Evolutionary conservation across 2,113 vertebrate species (phyloP).

Genomic region (Campylorhamphus procurvoides): DNA sequence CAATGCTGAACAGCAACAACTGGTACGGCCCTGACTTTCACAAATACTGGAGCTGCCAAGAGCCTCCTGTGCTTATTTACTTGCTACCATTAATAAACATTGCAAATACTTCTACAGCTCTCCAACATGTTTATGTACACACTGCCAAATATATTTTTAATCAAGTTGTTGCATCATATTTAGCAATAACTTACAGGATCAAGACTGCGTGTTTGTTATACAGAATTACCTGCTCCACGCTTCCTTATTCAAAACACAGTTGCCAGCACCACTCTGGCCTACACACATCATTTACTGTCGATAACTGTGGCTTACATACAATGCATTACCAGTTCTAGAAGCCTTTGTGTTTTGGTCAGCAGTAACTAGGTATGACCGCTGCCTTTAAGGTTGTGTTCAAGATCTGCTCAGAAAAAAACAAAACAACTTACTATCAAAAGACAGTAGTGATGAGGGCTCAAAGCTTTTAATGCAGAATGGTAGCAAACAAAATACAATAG

Average conservation of each 20-base stretch:
- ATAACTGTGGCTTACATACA: not conserved
- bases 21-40: not conserved
- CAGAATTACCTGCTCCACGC: not conserved
- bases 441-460: accelerated
- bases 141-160: not conserved
- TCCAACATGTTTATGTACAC: accelerated
- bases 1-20: not conserved
- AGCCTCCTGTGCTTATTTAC: not conserved
- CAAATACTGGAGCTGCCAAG: not conserved
- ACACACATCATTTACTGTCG: not conserved
- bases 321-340: accelerated
- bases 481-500: not conserved
- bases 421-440: not conserved
- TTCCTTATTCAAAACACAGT: not conserved
- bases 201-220: not conserved
- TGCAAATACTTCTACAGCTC: not conserved
- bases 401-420: not conserved
- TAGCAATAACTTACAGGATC: not conserved
- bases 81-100: not conserved
- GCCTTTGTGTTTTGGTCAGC: not conserved
- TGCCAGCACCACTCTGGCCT: not conserved
- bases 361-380: not conserved
- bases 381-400: not conserved
- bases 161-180: not conserved
- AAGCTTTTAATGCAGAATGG: not conserved